These are phyloP conservation scores for Mus caroli DNA, from an alignment of 2,797 vertebrate species.

Conservation along the genomic window DNA sequence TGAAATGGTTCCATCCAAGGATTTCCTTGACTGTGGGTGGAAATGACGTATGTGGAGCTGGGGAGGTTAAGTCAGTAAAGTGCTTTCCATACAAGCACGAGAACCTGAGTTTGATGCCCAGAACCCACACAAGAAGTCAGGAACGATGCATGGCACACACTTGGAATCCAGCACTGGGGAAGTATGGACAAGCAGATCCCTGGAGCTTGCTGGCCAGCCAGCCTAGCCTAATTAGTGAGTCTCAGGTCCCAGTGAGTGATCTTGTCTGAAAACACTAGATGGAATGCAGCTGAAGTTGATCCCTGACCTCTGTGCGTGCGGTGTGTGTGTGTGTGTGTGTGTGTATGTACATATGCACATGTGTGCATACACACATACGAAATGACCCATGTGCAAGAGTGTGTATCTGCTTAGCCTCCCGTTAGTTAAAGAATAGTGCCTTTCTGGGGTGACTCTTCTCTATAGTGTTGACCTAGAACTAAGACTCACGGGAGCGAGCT, in stretches of 20 bases:
- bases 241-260: not conserved
- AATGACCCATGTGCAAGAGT: fast-evolving
- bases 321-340: not conserved
- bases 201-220: not conserved
- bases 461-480: not conserved
- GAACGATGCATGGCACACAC: not conserved
- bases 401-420: not conserved
- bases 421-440: not conserved
- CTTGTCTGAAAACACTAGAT: not conserved
- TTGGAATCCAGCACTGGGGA: not conserved
- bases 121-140: not conserved
- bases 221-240: not conserved
- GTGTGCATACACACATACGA: not conserved
- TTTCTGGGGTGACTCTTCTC: not conserved
- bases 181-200: not conserved
- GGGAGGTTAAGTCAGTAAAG: not conserved
- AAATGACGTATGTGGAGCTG: not conserved
- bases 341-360: not conserved
- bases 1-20: not conserved
- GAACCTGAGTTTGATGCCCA: not conserved
- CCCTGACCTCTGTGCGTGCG: not conserved
- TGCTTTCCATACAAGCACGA: not conserved
- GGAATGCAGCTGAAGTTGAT: not conserved
- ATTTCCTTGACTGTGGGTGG: not conserved
- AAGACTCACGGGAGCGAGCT: fast-evolving